A percentile compares a stretch with the other conserved stretches of the same genome.
These are phyloP conservation scores for Gandaritis pyraliata DNA, from an alignment of 2,888 invertebrate species.

Conservation along the genomic window DNA sequence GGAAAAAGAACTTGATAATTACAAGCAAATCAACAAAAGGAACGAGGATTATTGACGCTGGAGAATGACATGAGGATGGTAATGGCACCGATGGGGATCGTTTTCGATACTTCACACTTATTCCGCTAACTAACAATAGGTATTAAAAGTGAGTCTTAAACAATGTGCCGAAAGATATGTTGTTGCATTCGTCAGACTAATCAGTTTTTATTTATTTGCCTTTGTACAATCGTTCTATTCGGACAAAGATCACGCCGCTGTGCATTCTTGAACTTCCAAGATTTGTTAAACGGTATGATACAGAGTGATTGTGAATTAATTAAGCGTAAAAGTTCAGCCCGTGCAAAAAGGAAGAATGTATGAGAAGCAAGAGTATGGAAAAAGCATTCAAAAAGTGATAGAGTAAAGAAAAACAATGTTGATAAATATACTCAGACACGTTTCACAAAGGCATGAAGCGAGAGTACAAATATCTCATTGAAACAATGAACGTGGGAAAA, in stretches of 20 bases:
- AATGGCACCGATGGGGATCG: slow-evolving; percentile 60
- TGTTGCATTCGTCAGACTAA: slow-evolving; percentile 53
- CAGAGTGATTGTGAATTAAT: slow-evolving; percentile 76
- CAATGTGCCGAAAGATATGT: slow-evolving; percentile 65
- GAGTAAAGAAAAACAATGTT: slow-evolving; percentile 69
- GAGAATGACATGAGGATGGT: slow-evolving; percentile 69
- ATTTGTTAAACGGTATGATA: slow-evolving; percentile 71
- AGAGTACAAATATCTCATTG: slow-evolving; percentile 70
- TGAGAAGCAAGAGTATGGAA: slow-evolving; percentile 80
- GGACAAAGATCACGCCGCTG: slow-evolving; percentile 68
- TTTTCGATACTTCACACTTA: slow-evolving; percentile 50
- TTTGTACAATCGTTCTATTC: slow-evolving; percentile 62
- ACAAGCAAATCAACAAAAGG: slow-evolving; percentile 76
- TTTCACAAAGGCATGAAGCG: slow-evolving; percentile 37
- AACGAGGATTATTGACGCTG: slow-evolving; percentile 67
- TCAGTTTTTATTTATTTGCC: slow-evolving; percentile 42
- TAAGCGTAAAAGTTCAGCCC: slow-evolving; percentile 81
- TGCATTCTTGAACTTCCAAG: slow-evolving; percentile 74
- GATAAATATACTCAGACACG: slow-evolving; percentile 65
- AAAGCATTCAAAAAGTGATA: slow-evolving; percentile 79
- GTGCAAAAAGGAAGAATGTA: slow-evolving; percentile 81
- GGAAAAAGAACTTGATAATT: slow-evolving; percentile 77
- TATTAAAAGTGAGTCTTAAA: slow-evolving; percentile 62
- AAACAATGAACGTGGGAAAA: slow-evolving; percentile 67
- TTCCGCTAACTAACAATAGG: slow-evolving; percentile 51